Percentiles rank a stretch among this genome's conserved stretches.
These are phyloP conservation scores for Bujurquina vittata DNA, from an alignment of 2,113 vertebrate species.

Conservation along the genomic window DNA sequence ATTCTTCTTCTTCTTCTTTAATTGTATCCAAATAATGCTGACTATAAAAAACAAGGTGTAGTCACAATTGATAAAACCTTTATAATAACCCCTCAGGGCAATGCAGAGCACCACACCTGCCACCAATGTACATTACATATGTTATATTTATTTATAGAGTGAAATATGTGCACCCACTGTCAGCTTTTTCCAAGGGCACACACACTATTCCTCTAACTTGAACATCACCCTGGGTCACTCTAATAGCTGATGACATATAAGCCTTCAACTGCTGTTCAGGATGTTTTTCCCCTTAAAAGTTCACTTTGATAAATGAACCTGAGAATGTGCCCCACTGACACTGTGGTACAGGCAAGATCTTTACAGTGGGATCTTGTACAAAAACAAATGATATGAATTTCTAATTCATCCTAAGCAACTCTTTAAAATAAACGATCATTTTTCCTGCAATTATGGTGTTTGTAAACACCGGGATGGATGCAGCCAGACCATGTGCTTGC, in stretches of 20 bases:
- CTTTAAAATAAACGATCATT: constrained; percentile 89
- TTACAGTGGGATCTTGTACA: not conserved
- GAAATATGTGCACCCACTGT: constrained; percentile 27
- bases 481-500: constrained; percentile 69
- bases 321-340: constrained; percentile 1
- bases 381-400: constrained; percentile 62
- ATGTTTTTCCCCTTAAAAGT: constrained; percentile 50
- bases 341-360: constrained; percentile 28
- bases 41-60: not conserved
- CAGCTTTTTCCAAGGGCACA: constrained; percentile 41
- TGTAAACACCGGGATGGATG: constrained; percentile 85
- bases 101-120: not conserved
- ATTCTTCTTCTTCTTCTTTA: too few relatives aligned
- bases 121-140: constrained; percentile 2
- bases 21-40: not conserved
- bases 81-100: not conserved
- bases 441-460: constrained; percentile 90
- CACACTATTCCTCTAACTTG: constrained; percentile 19
- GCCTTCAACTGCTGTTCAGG: constrained; percentile 42
- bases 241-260: constrained; percentile 58
- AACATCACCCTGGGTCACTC: constrained; percentile 30
- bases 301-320: constrained; percentile 58
- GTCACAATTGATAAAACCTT: not conserved
- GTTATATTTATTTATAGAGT: constrained; percentile 56
- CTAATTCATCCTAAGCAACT: constrained; percentile 86